Percentiles rank a stretch among this genome's conserved stretches.
phyloP scores from a whole-genome alignment of 2,888 invertebrate genomes.

The Zygaena filipendulae region DNA sequence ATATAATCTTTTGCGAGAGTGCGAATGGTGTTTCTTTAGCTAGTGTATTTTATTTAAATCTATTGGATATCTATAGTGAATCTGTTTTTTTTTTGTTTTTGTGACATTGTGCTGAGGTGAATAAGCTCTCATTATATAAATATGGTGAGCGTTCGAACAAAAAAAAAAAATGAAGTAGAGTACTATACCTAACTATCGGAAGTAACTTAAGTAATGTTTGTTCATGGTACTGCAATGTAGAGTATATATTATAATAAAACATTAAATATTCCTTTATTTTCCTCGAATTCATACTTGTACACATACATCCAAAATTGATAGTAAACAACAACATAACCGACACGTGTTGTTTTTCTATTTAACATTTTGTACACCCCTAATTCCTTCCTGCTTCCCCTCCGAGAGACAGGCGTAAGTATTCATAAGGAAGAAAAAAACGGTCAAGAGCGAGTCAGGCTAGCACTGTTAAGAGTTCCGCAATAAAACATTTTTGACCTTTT shows the following conservation, averaged over 20 bases:
- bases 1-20: slow-evolving; percentile 44
- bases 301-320: slow-evolving; percentile 68
- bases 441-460: too few species aligned
- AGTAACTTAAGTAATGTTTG: slow-evolving; percentile 64
- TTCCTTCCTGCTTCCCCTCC: too few species aligned
- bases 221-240: slow-evolving; percentile 66
- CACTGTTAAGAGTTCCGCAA: too few species aligned
- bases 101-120: slow-evolving; percentile 45
- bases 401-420: too few species aligned
- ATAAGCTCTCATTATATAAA: slow-evolving; percentile 41
- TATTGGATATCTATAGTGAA: slow-evolving; percentile 57
- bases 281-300: slow-evolving; percentile 67
- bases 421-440: too few species aligned
- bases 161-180: slow-evolving; percentile 57
- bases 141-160: slow-evolving; percentile 57
- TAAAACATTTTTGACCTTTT: too few species aligned
- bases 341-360: slow-evolving; percentile 54
- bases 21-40: slow-evolving; percentile 54
- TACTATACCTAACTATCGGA: slow-evolving; percentile 42
- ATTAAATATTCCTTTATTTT: slow-evolving; percentile 65
- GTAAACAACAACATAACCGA: slow-evolving; percentile 69
- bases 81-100: slow-evolving; percentile 44
- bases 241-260: slow-evolving; percentile 57
- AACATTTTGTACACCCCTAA: slow-evolving; percentile 27
- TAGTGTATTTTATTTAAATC: slow-evolving; percentile 63